phyloP scores from a whole-genome alignment of 2,113 vertebrate species.

The Lampris incognitus region DNA sequence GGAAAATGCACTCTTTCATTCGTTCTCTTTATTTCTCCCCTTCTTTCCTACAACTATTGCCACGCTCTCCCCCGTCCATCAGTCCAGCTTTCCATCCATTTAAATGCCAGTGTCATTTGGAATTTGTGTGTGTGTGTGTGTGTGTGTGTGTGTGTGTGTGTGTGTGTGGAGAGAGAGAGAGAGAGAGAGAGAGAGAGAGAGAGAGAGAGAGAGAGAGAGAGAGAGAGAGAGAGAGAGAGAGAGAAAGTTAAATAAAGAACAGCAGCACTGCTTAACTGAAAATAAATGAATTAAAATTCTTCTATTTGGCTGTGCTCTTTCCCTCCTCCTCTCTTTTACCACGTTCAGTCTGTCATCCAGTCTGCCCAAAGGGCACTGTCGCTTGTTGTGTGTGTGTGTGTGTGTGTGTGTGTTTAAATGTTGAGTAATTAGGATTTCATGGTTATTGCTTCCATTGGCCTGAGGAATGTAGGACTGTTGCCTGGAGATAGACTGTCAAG shows the following conservation, averaged over 20 bases:
- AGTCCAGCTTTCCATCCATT: slow-evolving; percentile 23
- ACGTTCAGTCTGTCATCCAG: slow-evolving; percentile 58
- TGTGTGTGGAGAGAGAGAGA: background rate
- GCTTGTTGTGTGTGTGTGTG: background rate
- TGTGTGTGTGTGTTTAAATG: slow-evolving; percentile 65
- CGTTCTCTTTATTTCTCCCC: slow-evolving; percentile 20
- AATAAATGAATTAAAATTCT: slow-evolving; percentile 44
- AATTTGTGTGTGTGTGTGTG: background rate
- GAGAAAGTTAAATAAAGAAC: too few relatives aligned
- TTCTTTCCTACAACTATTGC: slow-evolving; percentile 41
- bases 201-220: too few relatives aligned
- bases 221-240: too few relatives aligned
- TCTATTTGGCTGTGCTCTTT: slow-evolving; percentile 47
- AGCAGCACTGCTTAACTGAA: slow-evolving; percentile 18
- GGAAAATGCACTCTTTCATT: slow-evolving; percentile 75
- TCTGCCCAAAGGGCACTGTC: slow-evolving; percentile 42
- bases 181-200: too few relatives aligned
- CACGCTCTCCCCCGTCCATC: slow-evolving; percentile 48
- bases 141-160: background rate
- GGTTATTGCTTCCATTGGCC: background rate
- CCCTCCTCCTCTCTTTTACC: background rate
- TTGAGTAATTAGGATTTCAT: slow-evolving; percentile 69
- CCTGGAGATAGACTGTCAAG: slow-evolving; percentile 33
- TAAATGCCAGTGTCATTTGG: slow-evolving; percentile 4
- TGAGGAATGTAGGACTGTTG: slow-evolving; percentile 46